Percentiles rank a stretch among this genome's conserved stretches.
These are phyloP conservation scores for Brachylomia viminalis DNA, from an alignment of 2,888 invertebrate species.

Conservation along the genomic window DNA sequence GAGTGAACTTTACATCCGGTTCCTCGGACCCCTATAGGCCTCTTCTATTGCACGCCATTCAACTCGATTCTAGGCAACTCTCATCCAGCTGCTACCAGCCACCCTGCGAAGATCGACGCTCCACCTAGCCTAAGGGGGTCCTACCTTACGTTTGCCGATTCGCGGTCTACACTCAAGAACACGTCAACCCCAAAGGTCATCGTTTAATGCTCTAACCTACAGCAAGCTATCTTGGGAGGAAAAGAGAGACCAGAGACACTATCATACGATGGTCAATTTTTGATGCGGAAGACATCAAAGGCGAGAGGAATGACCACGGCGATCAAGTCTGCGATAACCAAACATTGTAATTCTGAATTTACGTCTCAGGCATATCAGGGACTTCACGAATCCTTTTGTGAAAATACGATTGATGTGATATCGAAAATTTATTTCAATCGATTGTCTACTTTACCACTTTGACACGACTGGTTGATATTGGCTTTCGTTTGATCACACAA, in stretches of 20 bases:
- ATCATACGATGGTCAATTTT: not conserved
- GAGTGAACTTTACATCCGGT: too few species aligned
- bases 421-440: not conserved
- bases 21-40: too few species aligned
- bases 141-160: not conserved
- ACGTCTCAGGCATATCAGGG: not conserved
- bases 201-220: not conserved
- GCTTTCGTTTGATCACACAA: not conserved
- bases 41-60: not conserved
- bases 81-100: not conserved
- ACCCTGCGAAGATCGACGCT: not conserved
- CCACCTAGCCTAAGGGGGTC: not conserved
- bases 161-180: not conserved
- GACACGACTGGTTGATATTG: not conserved
- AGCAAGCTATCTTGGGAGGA: not conserved
- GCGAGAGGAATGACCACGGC: not conserved
- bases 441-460: not conserved
- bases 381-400: not conserved
- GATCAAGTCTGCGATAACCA: not conserved
- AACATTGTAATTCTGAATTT: not conserved
- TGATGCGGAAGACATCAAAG: not conserved
- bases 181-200: not conserved
- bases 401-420: not conserved
- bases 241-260: not conserved
- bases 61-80: not conserved